These are phyloP conservation scores for Heliothis virescens DNA, from an alignment of 1,140 invertebrate species.

Conservation along the genomic window DNA sequence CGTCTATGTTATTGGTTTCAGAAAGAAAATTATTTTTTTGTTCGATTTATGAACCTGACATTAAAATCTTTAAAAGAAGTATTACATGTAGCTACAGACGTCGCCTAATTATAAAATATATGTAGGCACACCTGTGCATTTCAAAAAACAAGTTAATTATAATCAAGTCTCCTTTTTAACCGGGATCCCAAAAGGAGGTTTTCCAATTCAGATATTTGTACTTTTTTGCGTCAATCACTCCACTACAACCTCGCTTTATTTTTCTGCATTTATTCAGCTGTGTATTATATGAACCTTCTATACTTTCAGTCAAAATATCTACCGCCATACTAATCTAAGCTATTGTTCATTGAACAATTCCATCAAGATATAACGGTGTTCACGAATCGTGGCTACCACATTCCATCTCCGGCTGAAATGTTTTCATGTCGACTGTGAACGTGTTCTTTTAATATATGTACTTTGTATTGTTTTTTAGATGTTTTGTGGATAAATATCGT, in stretches of 20 bases:
- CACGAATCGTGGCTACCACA: neutral
- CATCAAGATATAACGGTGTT: conserved; percentile 20
- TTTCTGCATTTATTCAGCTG: neutral
- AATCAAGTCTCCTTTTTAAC: too few relatives aligned
- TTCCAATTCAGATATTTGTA: too few relatives aligned
- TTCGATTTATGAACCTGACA: too few relatives aligned
- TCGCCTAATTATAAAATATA: too few relatives aligned
- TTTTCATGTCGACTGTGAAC: neutral
- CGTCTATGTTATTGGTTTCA: neutral
- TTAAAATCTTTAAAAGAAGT: too few relatives aligned
- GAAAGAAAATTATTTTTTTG: too few relatives aligned
- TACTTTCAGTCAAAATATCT: neutral
- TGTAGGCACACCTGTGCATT: too few relatives aligned
- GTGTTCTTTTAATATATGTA: neutral
- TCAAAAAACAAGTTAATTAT: too few relatives aligned
- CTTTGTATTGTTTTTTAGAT: neutral
- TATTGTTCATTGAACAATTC: conserved; percentile 27
- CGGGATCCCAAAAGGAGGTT: too few relatives aligned
- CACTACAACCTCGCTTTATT: neutral
- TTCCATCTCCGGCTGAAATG: neutral
- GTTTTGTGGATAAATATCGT: neutral
- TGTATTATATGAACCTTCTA: neutral
- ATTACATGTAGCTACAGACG: too few relatives aligned
- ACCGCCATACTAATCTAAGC: conserved; percentile 9
- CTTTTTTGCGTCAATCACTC: too few relatives aligned